phyloP scores from a whole-genome alignment of 2,888 invertebrate species.

The Standfussiana lucernea region DNA sequence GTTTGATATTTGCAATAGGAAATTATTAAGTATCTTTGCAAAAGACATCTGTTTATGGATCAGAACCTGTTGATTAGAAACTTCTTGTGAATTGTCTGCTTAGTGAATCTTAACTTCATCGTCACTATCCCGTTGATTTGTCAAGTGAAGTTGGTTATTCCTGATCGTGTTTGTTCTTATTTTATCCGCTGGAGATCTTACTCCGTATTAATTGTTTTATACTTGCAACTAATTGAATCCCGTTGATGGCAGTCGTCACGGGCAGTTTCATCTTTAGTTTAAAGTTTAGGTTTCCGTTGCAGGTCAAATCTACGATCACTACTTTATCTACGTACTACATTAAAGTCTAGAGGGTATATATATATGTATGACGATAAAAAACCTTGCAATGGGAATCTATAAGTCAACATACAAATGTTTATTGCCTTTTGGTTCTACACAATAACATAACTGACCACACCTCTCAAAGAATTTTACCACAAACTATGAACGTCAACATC shows the following conservation, averaged over 20 bases:
- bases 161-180: not conserved
- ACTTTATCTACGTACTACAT: not conserved
- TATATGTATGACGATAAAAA: not conserved
- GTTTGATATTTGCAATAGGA: constrained; percentile 22
- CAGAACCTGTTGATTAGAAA: constrained; percentile 30
- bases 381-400: not conserved
- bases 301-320: not conserved
- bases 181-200: not conserved
- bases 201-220: not conserved
- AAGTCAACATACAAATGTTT: not conserved
- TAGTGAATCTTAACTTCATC: constrained; percentile 8
- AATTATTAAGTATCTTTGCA: constrained; percentile 8
- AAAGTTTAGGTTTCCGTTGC: too few relatives aligned
- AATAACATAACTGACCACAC: constrained; percentile 24
- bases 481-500: constrained; percentile 27
- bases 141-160: not conserved
- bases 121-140: constrained; percentile 8
- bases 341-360: not conserved
- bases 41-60: constrained; percentile 1
- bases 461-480: constrained; percentile 9
- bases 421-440: not conserved
- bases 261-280: not conserved
- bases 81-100: constrained; percentile 13
- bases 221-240: not conserved
- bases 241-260: not conserved